Base-by-base conservation (phyloP, 2,113 vertebrate genomes). In the Actinemys pallida region DNA sequence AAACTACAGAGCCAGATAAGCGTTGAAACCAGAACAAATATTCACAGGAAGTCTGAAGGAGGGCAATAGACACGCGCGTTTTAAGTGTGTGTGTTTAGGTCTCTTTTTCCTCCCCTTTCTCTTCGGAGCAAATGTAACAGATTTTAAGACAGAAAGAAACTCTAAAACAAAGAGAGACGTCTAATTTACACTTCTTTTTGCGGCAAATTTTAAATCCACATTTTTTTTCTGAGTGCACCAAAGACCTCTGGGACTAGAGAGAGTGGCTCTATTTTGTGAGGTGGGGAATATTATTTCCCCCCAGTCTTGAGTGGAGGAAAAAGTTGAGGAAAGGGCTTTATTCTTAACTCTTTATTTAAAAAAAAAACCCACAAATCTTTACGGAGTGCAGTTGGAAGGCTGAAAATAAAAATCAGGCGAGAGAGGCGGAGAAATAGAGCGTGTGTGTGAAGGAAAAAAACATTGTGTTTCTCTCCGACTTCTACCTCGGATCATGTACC, bases 401-500 rank as follows among this genome's bases (percentile, higher is more conserved):
- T 79, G 80, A 50, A 54, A 35, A 69, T 62, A 47, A 90, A 59
- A 85, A 87, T 90, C 92, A 95, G 97, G 92, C 89, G 93, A 92
- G 96, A 93, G 95, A 96, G 93, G 56, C 52, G 90, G 84, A 96
- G 93, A 84, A 93, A 95, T 92, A 92, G 95, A 82, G 93, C 90
- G 94, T 89, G 89, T 93, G 93, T 54, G 94, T 84, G 69, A 92
- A 94, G 97, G 98, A 97, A 97, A 97, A 98, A 98, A 95, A 98
- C 96, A 95, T 96, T 95, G 97, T 94, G 94, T 98, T 97, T 96
- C 97, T 97, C 96, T 97, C 94, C 94, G 97, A 94, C 97, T 89
- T 95, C 98, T 97, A 97, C 97, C 97, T 96, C 98, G 99, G 99
- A 99, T 98, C 99, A 99, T 99, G 99, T 99, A 99, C 98, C 99